phyloP scores from a whole-genome alignment of 2,797 vertebrate genomes.

The Aldrovandia affinis region DNA sequence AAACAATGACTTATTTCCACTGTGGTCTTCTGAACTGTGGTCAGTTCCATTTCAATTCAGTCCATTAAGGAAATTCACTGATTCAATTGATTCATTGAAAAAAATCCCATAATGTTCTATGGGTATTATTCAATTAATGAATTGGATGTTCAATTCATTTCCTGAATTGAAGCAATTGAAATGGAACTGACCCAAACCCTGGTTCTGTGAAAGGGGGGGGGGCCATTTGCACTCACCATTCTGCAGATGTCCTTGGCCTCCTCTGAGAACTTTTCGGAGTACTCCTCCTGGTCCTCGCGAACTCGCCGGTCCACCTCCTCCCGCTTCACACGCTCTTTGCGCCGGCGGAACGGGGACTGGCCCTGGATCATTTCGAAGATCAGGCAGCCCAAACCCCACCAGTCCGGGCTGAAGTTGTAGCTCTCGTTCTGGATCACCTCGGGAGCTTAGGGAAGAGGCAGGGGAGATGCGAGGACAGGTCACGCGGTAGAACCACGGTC shows the following conservation, averaged over 20 bases:
- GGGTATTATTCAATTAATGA: background rate
- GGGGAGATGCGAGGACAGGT: background rate
- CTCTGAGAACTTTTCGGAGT: constrained; percentile 86
- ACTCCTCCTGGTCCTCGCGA: constrained; percentile 81
- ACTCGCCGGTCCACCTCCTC: constrained; percentile 88
- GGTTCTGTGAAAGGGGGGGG: background rate
- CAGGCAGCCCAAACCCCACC: constrained; percentile 93
- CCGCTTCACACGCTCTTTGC: constrained; percentile 85
- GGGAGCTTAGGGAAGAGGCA: constrained; percentile 72
- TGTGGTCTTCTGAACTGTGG: too few species aligned
- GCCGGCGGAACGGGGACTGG: constrained; percentile 87
- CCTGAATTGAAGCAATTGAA: too few species aligned
- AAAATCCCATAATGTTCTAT: too few species aligned
- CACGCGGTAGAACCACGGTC: background rate
- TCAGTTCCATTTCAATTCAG: too few species aligned
- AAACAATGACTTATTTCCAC: too few species aligned
- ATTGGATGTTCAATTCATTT: background rate
- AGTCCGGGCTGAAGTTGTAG: constrained; percentile 88
- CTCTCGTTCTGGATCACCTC: constrained; percentile 89
- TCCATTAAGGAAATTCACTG: too few species aligned
- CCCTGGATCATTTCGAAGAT: constrained; percentile 94
- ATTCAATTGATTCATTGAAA: too few species aligned
- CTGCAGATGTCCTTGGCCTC: constrained; percentile 87
- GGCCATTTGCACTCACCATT: constrained; percentile 77
- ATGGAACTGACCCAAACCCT: too few species aligned